phyloP scores from a whole-genome alignment of 1,140 invertebrate genomes.

The Pentalonia nigronervosa region DNA sequence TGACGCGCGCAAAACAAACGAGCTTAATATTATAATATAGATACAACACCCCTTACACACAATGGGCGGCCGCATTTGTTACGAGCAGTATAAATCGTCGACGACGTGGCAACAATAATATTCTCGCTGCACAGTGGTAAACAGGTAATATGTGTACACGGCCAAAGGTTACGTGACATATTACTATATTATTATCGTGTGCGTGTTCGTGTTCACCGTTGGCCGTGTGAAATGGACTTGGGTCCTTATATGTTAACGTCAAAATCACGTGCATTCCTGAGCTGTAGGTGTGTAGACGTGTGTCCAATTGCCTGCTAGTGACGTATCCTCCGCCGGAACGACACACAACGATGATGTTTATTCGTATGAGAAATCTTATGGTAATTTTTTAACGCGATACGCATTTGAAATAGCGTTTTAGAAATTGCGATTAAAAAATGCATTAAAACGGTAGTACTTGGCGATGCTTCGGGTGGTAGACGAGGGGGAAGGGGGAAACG shows the following conservation, averaged over 20 bases:
- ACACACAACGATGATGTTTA: slow-evolving; percentile 1
- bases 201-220: background rate
- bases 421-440: too few relatives aligned
- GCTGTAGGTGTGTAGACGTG: background rate
- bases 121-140: background rate
- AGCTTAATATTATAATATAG: background rate
- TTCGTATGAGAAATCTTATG: slow-evolving; percentile 12
- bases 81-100: background rate
- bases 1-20: background rate
- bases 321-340: background rate
- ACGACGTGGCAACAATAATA: background rate
- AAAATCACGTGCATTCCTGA: background rate
- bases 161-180: slow-evolving; percentile 7
- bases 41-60: background rate
- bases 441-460: background rate
- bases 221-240: background rate
- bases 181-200: background rate
- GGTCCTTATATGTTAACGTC: slow-evolving; percentile 13
- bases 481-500: background rate
- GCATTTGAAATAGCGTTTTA: background rate
- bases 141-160: slow-evolving; percentile 1
- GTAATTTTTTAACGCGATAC: background rate
- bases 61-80: background rate
- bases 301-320: background rate
- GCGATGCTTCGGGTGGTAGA: background rate